These are phyloP conservation scores for Trilocha varians DNA, from an alignment of 2,888 invertebrate genomes.

Conservation along the genomic window DNA sequence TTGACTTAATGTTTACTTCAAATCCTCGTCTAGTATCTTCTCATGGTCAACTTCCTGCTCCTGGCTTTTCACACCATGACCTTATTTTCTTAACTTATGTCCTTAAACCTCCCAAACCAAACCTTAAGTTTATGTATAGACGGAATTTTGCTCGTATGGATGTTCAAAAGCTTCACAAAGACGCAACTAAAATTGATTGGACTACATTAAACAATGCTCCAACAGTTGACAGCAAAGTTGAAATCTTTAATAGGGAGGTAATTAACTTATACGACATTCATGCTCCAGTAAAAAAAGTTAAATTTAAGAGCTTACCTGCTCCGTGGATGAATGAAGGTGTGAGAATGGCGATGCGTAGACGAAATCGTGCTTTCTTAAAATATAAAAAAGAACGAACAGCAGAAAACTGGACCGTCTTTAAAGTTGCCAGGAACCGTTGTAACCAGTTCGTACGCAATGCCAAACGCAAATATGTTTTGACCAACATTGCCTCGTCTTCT, in stretches of 20 bases:
- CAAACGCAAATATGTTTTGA: too few species aligned
- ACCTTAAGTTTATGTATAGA: background rate
- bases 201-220: background rate
- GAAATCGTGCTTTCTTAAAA: too few species aligned
- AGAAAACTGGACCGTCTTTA: background rate
- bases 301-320: conserved; percentile 1
- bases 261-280: background rate
- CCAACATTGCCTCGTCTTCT: too few species aligned
- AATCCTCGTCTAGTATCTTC: conserved; percentile 2
- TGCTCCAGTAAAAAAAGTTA: conserved; percentile 4
- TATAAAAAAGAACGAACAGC: background rate
- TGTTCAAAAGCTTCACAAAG: too few species aligned
- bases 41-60: conserved; percentile 9
- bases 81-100: conserved; percentile 3
- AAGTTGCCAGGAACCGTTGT: background rate
- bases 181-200: too few species aligned
- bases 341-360: conserved; percentile 1
- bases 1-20: conserved; percentile 9
- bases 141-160: too few species aligned
- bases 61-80: conserved; percentile 9
- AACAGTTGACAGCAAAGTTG: background rate
- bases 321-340: background rate
- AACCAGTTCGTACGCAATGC: too few species aligned
- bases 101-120: conserved; percentile 1
- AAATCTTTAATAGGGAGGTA: background rate